phyloP scores from a whole-genome alignment of 2,113 vertebrate species.

The Atrichornis clamosus region DNA sequence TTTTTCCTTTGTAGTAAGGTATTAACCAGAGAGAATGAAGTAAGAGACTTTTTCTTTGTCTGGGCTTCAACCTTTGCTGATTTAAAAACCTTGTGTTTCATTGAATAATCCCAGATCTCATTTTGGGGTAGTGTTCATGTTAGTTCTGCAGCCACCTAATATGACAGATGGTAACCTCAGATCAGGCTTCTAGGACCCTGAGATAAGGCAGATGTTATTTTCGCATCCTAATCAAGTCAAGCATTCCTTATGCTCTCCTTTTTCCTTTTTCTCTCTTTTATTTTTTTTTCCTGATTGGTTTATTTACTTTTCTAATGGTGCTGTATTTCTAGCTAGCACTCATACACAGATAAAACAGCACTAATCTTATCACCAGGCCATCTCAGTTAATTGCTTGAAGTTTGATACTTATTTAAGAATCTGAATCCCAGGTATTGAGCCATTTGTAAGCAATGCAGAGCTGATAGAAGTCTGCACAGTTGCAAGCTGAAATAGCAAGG shows the following conservation, averaged over 20 bases:
- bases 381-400: slow-evolving; percentile 24
- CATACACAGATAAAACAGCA: neutral
- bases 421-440: neutral
- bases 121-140: neutral
- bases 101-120: neutral
- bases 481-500: neutral
- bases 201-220: neutral
- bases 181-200: neutral
- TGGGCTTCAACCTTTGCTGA: neutral
- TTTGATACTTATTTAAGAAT: neutral
- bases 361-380: neutral
- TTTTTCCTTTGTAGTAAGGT: neutral
- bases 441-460: neutral
- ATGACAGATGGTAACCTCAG: neutral
- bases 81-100: neutral
- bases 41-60: neutral
- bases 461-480: neutral
- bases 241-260: neutral
- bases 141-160: neutral
- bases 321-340: neutral
- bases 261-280: neutral
- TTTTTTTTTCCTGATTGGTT: accelerated
- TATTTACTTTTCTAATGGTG: neutral
- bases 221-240: neutral
- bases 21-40: neutral